Evolutionary conservation across 2,888 invertebrate genomes (phyloP), one percentile per base, ranked within the genome.

Genomic region (Congeria kusceri): DNA sequence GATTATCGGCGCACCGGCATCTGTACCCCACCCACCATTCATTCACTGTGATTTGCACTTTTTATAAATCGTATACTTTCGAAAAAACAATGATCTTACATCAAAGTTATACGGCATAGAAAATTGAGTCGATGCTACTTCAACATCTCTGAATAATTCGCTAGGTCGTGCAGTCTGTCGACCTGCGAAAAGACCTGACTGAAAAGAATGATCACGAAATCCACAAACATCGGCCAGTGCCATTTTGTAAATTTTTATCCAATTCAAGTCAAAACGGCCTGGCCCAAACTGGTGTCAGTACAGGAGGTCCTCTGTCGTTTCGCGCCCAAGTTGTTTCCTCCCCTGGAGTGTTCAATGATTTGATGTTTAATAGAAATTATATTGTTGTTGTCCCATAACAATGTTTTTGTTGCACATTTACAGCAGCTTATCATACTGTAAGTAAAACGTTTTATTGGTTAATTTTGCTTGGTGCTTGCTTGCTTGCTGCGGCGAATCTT

Each of bases 21-120:
- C 32, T 7, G 4, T 71, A 64, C 76, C 80, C 80, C 80, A 76
- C 76, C 80, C 80, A 76, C 65, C n/a, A 20, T 13, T n/a, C 25
- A 62, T 47, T 7, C 23, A 47, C 9, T 20, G 65, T 79, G 78
- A 78, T 69, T 73, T 73, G 78, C 78, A 69, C 23, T 68, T 78
- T 78, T 18, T 64, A 58, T 11, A 59, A 47, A 20, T 25, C 0
- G 46, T 18, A n/a, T 5, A 7, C 3, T 4, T 28, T 29, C 3
- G 25, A 13, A n/a, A n/a, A 27, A n/a, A 15, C n/a, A n/a, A 63
- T 39, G 76, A 67, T 94, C 96, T 96, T 95, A 97, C 97, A 92
- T 97, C 96, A 77, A 95, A 94, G 88, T 96, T 96, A 77, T 97
- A 97, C 61, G 97, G 97, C 77, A 96, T 94, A 56, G 96, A 96